Evolutionary conservation across 2,113 vertebrate species (phyloP).

Genomic region (Nettapus auritus): DNA sequence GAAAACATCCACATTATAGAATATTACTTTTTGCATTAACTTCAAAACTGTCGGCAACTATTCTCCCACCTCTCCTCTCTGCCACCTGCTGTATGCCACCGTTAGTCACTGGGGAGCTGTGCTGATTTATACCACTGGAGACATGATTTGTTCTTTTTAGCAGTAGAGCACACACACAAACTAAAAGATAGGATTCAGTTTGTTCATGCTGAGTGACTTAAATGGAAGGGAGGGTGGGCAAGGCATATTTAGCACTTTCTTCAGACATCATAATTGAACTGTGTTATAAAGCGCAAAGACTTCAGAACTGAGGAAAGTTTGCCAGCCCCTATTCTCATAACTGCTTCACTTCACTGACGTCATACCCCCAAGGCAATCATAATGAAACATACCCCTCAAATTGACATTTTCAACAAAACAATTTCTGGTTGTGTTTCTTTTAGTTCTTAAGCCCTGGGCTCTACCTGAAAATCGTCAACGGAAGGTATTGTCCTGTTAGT

Average conservation of each 20-base stretch:
- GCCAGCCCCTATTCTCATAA: not conserved
- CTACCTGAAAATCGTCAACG: constrained; percentile 96
- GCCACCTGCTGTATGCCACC: not conserved
- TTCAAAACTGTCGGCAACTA: not conserved
- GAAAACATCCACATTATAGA: not conserved
- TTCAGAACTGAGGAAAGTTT: not conserved
- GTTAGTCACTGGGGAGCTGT: not conserved
- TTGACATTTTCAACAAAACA: not conserved
- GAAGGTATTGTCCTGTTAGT: constrained; percentile 86
- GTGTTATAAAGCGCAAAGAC: not conserved
- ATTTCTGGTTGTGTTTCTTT: not conserved
- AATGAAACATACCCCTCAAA: not conserved
- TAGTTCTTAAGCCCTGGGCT: not conserved
- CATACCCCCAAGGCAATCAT: not conserved
- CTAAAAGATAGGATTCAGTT: not conserved
- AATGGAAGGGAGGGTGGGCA: not conserved
- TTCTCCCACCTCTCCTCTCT: not conserved
- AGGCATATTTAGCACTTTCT: not conserved
- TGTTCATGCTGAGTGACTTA: not conserved
- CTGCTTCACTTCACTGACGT: not conserved
- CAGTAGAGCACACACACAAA: not conserved
- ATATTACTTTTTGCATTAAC: not conserved
- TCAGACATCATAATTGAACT: not conserved
- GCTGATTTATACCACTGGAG: not conserved
- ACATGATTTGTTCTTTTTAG: not conserved